Conservation (phyloP, 2,113 vertebrate species). For the Caretta caretta region DNA sequence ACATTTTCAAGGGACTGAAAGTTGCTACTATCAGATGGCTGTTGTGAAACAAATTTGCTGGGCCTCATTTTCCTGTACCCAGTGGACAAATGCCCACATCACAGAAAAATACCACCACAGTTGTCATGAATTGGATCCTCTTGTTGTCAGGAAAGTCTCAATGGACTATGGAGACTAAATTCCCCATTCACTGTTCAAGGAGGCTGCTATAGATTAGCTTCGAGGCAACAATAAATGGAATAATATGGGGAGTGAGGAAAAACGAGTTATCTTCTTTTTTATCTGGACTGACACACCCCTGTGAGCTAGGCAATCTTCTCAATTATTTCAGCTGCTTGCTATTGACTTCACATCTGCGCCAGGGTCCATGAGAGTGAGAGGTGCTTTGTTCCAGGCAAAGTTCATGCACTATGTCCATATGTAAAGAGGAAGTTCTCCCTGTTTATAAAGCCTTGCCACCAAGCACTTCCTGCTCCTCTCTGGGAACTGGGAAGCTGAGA, state of each 20-base stretch:
- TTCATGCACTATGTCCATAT: not conserved
- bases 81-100: not conserved
- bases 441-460: not conserved
- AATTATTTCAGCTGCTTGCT: not conserved
- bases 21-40: not conserved
- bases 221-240: not conserved
- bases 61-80: not conserved
- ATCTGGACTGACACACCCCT: not conserved
- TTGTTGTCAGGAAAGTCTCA: not conserved
- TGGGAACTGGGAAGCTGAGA: too few relatives aligned
- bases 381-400: not conserved
- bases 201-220: not conserved
- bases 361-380: not conserved
- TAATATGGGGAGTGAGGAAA: not conserved
- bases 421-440: not conserved
- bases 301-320: not conserved
- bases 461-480: not conserved
- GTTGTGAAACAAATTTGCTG: not conserved
- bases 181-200: not conserved
- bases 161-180: not conserved
- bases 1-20: not conserved
- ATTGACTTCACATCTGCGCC: not conserved
- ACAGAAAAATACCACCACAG: not conserved
- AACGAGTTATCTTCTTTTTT: not conserved
- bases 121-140: not conserved